phyloP scores from a whole-genome alignment of 2,797 vertebrate genomes.

The Platalea minor region DNA sequence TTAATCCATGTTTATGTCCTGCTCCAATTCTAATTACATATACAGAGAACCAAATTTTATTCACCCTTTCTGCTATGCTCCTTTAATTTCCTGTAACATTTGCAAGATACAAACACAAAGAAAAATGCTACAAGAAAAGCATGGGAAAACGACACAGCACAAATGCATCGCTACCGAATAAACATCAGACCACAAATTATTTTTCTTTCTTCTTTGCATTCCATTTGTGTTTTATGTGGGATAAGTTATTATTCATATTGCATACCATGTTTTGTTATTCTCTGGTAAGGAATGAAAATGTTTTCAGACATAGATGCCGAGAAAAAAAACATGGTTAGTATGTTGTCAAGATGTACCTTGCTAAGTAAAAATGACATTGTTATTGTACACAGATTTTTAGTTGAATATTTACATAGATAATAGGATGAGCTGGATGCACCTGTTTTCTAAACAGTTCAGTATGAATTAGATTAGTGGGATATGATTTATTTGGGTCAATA shows the following conservation, averaged over 20 bases:
- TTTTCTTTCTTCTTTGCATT: slow-evolving; percentile 22
- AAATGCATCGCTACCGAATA: neutral
- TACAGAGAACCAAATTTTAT: neutral
- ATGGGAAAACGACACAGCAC: neutral
- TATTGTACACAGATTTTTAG: neutral
- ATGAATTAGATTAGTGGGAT: neutral
- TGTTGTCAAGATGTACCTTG: neutral
- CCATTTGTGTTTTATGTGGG: neutral
- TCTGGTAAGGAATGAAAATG: neutral
- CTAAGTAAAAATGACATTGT: neutral
- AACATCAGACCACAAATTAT: neutral
- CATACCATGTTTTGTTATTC: neutral
- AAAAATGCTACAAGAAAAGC: neutral
- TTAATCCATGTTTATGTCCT: neutral
- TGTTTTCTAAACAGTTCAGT: neutral
- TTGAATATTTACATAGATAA: neutral
- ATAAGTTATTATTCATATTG: neutral
- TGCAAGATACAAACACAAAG: neutral
- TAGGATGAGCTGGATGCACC: neutral
- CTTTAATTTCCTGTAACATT: neutral
- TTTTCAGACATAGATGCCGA: neutral
- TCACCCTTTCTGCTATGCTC: neutral
- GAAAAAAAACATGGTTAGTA: neutral
- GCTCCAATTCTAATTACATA: neutral
- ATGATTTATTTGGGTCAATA: slow-evolving; percentile 18